Base-by-base conservation (phyloP, 2,888 invertebrate genomes). In the Dasysyrphus tricinctus region DNA sequence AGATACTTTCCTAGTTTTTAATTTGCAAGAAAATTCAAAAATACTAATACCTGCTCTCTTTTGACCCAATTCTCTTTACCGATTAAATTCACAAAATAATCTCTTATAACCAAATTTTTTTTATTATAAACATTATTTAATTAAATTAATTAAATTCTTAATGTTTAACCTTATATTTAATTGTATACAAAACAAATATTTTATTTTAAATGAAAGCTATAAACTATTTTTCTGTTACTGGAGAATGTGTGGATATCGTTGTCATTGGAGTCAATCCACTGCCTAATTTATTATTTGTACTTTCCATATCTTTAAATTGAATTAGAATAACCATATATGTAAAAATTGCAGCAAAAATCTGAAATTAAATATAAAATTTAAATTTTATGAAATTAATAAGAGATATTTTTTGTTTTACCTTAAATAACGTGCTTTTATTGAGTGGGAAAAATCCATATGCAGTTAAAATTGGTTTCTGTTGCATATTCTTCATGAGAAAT, bases 291-390 rank as follows among this genome's bases (percentile, higher is more conserved):
- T 90, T 90, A 4, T 90, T 90, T 0, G 89, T 88, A 73, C 89
- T 91, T 79, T 91, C 91, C 90, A 91, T 90, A 86, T 91, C 90
- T 82, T 90, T 91, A 69, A 91, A 91, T 85, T 91, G 91, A 12
- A 91, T 91, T 73, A 91, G 83, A 63, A 91, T 91, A 0, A 91
- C 91, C 90, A 91, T 90, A 72, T 91, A 91, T n/a, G 91, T 91
- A 49, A 91, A 90, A 44, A 91, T 90, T 4, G 90, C 90, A 6
- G 91, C 90, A 76, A 91, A 91, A 34, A 91, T 89, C 91, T 91
- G 78, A 32, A 32, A 32, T n/a, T 73, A 80, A 56, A 79, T 5
- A n/a, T 4, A 34, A 8, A 39, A 16, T 0, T n/a, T 34, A 34
- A 37, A 59, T 39, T 37, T 24, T 39, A 24, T 37, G 2, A 12